Evolutionary conservation across 2,797 vertebrate genomes (phyloP), one percentile per base, ranked within the genome.

Genomic region (Xenopus petersii): DNA sequence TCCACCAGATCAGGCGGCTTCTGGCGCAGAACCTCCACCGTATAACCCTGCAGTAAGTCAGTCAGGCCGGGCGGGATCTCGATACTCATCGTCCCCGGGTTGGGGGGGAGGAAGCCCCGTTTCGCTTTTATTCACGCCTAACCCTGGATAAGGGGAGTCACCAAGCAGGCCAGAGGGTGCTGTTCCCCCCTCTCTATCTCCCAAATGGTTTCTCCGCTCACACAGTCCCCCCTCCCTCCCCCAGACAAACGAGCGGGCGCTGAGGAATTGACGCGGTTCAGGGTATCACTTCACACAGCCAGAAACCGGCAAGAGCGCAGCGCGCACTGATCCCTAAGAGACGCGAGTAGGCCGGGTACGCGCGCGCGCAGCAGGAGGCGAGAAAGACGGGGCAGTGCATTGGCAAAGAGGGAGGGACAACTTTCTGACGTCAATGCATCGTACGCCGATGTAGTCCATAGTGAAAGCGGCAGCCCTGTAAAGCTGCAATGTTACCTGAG

Each of bases 31-130:
- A 98, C 97, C 88, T 98, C 96, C 88, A 98, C 96, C 26, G 97
- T 98, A 88, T 97, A 98, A 81, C 96, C 95, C 89, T 98, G 96
- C 86, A 98, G 94, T 86, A 98, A 91, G 89, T 98, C 96, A 65
- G 95, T 98, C 87, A 98, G 90, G 81, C 97, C 97, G 82, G 92
- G 88, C 51, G 97, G 97, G 88, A 98, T 98, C 88, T 96, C 95
- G 87, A 98, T 96, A 93, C 94, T 98, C 96, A 98, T 98, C 87
- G 88, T 79, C 74, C 69, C 81, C 79, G 62, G 65, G 49, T 12
- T 54, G 56, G 55, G 75, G 70, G 48, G 10, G 49, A 51, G 49
- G 49, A 2, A 42, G 36, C 64, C 65, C 79, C 49, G 51, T 69
- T n/a, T 21, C 0, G 11, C 0, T 48, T 66, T 66, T 51, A 12